phyloP scores from a whole-genome alignment of 2,888 invertebrate genomes.

The Miltochrista miniata region DNA sequence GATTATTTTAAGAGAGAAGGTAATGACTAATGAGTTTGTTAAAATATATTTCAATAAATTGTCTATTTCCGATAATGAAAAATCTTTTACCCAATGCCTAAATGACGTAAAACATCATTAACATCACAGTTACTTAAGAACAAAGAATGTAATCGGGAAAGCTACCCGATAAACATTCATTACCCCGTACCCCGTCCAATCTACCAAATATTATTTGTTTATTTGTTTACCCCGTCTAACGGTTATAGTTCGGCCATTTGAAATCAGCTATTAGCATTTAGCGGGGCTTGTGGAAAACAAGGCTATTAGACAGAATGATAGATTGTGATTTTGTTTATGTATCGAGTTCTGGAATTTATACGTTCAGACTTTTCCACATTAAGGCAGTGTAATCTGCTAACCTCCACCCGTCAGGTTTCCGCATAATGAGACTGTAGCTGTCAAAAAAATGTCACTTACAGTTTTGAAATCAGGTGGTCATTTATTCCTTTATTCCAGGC shows the following conservation, averaged over 20 bases:
- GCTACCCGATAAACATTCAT: conserved; percentile 33
- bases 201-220: conserved; percentile 36
- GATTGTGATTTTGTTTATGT: conserved; percentile 33
- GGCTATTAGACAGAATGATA: conserved; percentile 32
- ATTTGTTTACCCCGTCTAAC: conserved; percentile 39
- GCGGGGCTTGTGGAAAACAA: conserved; percentile 30
- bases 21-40: too few relatives aligned
- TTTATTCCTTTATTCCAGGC: too few relatives aligned
- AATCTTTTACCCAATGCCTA: too few relatives aligned
- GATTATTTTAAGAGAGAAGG: too few relatives aligned
- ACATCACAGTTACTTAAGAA: conserved; percentile 27
- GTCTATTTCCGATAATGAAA: too few relatives aligned
- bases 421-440: too few relatives aligned
- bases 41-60: too few relatives aligned
- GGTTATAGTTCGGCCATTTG: conserved; percentile 32
- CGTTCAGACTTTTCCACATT: too few relatives aligned
- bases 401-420: too few relatives aligned
- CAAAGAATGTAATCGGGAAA: conserved; percentile 34
- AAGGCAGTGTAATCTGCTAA: too few relatives aligned
- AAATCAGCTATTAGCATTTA: conserved; percentile 42
- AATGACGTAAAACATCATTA: conserved; percentile 18
- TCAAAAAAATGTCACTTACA: too few relatives aligned
- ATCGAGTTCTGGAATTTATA: neutral
- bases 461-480: too few relatives aligned
- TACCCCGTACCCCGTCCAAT: conserved; percentile 35